Percentiles rank a stretch among this genome's conserved stretches.
Conservation (phyloP, 2,888 invertebrate genomes). For the Teleiodes luculella region DNA sequence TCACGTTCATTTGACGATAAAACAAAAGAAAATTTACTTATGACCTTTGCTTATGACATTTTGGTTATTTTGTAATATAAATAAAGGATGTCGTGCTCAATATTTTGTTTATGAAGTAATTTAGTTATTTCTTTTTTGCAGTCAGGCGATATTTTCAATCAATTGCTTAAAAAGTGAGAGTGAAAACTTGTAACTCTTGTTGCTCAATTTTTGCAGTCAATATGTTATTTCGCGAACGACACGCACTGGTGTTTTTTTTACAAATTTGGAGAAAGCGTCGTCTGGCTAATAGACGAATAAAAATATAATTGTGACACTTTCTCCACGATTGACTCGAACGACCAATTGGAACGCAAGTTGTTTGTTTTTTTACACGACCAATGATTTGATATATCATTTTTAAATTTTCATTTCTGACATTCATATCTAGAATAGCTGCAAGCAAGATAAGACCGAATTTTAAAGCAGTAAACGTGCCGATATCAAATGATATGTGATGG, state of each 20-base stretch:
- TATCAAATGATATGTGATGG: neutral
- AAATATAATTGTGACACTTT: constrained; percentile 53
- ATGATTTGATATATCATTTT: too few relatives aligned
- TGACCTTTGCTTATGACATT: too few relatives aligned
- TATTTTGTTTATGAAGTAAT: too few relatives aligned
- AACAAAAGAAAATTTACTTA: too few relatives aligned
- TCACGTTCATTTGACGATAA: too few relatives aligned
- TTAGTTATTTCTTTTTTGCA: too few relatives aligned
- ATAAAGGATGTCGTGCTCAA: too few relatives aligned
- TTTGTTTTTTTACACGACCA: neutral
- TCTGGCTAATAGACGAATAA: constrained; percentile 21
- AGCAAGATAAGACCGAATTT: neutral
- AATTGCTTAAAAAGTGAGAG: too few relatives aligned
- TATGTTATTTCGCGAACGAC: neutral
- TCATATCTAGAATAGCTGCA: neutral
- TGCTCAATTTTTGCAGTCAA: neutral
- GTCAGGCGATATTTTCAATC: too few relatives aligned
- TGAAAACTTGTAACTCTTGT: too few relatives aligned
- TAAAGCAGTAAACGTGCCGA: neutral
- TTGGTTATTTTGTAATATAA: too few relatives aligned
- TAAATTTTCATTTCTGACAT: neutral
- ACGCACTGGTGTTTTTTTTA: constrained; percentile 21
- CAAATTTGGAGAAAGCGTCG: constrained; percentile 53
- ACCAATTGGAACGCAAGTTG: neutral
- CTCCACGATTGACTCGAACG: constrained; percentile 24